Base-by-base conservation (phyloP, 1,140 invertebrate genomes). In the Monomorium pharaonis region DNA sequence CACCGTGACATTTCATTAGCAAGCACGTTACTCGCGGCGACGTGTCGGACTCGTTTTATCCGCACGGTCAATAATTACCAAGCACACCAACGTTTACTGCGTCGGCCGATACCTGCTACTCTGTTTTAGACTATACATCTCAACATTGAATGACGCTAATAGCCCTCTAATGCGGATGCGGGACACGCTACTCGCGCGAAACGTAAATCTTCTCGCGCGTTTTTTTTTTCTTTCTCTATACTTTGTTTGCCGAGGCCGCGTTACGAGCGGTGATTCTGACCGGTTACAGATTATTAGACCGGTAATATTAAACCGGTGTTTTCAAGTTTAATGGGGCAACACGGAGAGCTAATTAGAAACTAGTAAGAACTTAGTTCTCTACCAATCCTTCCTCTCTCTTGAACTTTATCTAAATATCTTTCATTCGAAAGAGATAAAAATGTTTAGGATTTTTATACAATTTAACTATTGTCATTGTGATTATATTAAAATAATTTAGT, bases 1-100 rank as follows among this genome's bases (percentile, higher is more conserved):
- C 24, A n/a, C 37, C 56, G 78, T 60, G 51, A 83, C 67, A 58
- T 72, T 83, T 83, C 24, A 74, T 72, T 27, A 42, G 78, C 18
- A 58, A 42, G 21, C 44, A 58, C 70, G 42, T 83, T 69, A 74
- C 51, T 74, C 24, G 12, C 65, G 65, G 62, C 62, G 47, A 80
- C 44, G 54, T 60, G 24, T 44, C 27, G 24, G 7, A 49, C 51
- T 54, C 42, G 51, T 74, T 67, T 67, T 56, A 83, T 6, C n/a
- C 12, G 51, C 37, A 47, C 27, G 21, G 16, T n/a, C 18, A 47
- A 74, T 83, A 83, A 83, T 83, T 83, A 72, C 24, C 21, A 24
- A 21, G 21, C 63, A 72, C 30, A 72, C 30, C 14, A n/a, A 51
- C 37, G 18, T 81, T 72, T 72, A 81, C 27, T 44, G 51, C 78